Base-by-base conservation (phyloP, 2,888 invertebrate species). In the Pyrrhosoma nymphula region DNA sequence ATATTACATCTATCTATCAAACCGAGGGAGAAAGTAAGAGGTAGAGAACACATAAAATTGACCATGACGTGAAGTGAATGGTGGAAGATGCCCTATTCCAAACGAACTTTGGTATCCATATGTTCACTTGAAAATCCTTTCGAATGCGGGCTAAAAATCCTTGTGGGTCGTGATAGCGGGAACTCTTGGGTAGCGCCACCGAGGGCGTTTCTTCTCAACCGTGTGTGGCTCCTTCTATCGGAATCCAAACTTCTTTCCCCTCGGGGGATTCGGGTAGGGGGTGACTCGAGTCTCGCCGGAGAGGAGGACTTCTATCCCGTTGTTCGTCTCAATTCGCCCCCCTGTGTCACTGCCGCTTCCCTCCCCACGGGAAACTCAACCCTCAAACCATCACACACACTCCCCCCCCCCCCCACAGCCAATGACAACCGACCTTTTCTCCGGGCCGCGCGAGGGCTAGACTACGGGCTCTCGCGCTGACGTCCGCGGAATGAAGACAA, bases 401-500 rank as follows among this genome's bases (percentile, higher is more conserved):
- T 16, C 8, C 16, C 60, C 16, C 20, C 6, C 60, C 60, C 60
- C n/a, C 20, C 69, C 23, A 4, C 82, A 14, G 30, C 35, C 82
- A 8, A 10, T 26, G 82, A 82, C 82, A 82, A 35, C 30, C 82
- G 82, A 82, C 82, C 82, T 35, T 35, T 82, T 82, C 82, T 82
- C 35, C 35, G 16, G 82, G 30, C 35, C 82, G 14, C 18, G 16
- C 35, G 35, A 82, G 82, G 47, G 47, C 82, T 35, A 82, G 82
- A 82, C 82, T 60, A 3, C 69, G 69, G 26, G 26, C 26, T 35
- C 82, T 0, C 35, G 35, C 82, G 30, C 82, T 82, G 82, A 82
- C 82, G 35, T 82, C 82, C 82, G 35, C 35, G 35, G 82, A 82
- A 82, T 82, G 82, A 82, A 82, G 82, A 82, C 82, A 82, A 82